phyloP scores from a whole-genome alignment of 2,113 vertebrate genomes.

The Ifrita kowaldi region DNA sequence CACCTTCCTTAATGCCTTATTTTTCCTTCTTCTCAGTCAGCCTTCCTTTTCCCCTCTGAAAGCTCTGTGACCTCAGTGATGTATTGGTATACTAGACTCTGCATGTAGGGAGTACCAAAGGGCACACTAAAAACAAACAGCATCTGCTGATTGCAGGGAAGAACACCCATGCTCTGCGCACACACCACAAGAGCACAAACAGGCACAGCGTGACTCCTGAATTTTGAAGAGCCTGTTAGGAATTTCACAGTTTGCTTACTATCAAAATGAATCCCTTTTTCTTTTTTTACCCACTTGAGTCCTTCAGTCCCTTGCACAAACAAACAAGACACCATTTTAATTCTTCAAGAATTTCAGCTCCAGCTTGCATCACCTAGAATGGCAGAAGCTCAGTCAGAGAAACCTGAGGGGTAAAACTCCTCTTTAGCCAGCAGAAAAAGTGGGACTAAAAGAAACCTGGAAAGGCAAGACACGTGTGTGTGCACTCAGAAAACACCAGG shows the following conservation, averaged over 20 bases:
- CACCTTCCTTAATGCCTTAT: neutral
- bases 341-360: neutral
- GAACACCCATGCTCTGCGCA: neutral
- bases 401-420: neutral
- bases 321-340: neutral
- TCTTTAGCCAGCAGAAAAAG: neutral
- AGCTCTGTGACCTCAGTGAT: neutral
- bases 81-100: neutral
- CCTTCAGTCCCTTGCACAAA: neutral
- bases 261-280: neutral
- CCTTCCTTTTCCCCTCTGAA: neutral
- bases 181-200: neutral
- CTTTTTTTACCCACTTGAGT: neutral
- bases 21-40: neutral
- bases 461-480: neutral
- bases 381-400: neutral
- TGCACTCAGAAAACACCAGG: neutral
- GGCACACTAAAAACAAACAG: neutral
- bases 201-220: neutral
- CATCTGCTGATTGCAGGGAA: neutral
- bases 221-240: slow-evolving; percentile 10
- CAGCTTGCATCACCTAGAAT: neutral
- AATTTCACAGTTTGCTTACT: slow-evolving; percentile 36
- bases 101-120: neutral
- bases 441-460: neutral